Percentiles rank a stretch among this genome's conserved stretches.
phyloP scores from a whole-genome alignment of 2,888 invertebrate genomes.

The Euzophera pinguis region DNA sequence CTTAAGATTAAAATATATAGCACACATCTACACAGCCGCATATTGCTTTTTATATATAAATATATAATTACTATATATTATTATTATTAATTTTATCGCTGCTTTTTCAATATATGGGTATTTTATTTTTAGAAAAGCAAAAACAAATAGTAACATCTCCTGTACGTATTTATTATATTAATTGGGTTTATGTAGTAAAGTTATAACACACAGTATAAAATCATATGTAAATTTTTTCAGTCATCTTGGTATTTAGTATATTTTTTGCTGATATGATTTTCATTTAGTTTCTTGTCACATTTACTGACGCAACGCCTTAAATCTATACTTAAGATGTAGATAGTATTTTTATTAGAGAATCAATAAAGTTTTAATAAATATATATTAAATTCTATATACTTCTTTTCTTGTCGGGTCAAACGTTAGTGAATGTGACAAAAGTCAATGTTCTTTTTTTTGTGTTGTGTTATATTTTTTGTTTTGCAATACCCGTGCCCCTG shows the following conservation, averaged over 20 bases:
- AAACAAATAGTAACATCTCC: constrained; percentile 32
- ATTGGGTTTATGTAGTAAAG: constrained; percentile 9
- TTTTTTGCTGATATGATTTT: background rate
- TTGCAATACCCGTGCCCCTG: too few relatives aligned
- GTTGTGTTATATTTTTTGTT: too few relatives aligned
- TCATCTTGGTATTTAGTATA: constrained; percentile 1
- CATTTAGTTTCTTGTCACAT: background rate
- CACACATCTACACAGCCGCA: too few relatives aligned
- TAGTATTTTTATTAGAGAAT: too few relatives aligned
- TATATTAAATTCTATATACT: too few relatives aligned
- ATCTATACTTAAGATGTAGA: too few relatives aligned
- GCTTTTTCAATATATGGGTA: constrained; percentile 11
- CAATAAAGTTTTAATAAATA: too few relatives aligned
- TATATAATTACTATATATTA: background rate
- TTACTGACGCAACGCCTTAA: constrained; percentile 11
- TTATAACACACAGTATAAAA: background rate
- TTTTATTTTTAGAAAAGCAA: constrained; percentile 36
- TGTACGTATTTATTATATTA: constrained; percentile 23
- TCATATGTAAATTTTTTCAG: background rate
- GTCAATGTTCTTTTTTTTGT: too few relatives aligned
- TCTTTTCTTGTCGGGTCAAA: too few relatives aligned
- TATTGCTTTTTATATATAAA: background rate
- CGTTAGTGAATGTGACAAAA: too few relatives aligned
- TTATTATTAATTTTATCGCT: constrained; percentile 21
- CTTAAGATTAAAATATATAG: too few relatives aligned